Evolutionary conservation across 2,113 vertebrate genomes (phyloP), one percentile per base, ranked within the genome.

Genomic region (Indri indri): DNA sequence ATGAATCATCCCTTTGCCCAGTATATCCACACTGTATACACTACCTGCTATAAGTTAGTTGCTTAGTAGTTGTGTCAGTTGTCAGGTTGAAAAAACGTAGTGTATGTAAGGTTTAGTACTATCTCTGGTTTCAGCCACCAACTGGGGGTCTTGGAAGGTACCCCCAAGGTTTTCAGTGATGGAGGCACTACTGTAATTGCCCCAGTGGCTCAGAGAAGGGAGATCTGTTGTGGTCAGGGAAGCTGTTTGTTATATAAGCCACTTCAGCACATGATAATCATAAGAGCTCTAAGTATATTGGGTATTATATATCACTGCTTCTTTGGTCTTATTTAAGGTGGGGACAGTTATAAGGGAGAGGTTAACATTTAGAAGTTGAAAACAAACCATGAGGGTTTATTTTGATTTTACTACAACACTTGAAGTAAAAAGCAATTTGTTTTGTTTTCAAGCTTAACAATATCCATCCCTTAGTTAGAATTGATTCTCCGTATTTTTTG

Each of bases 321-420:
- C 47, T 87, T 57, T 86, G 50, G 5, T 94, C 37, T 80, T 47
- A 32, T 65, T 92, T 70, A 96, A 81, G 27, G 59, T 73, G 30
- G 13, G 18, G 9, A 30, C 12, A 2, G 4, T 30, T 74, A 6
- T 59, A 95, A 82, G 34, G 47, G 37, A 82, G 85, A 81, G 25
- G 6, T 73, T 88, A 84, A 83, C 30, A 37, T 86, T 90, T 80
- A 80, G 42, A 96, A 40, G 16, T 85, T 90, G 45, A 88, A 37
- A 95, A 42, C n/a, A 81, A 87, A 95, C 27, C 71, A 12, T 54
- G 66, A 91, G 91, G 30, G 37, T 90, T 97, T 91, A 45, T 93
- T 90, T 92, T 83, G 34, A 61, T 50, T 87, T 74, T 65, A 63
- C 66, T 82, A 86, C 5, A 59, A 17, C 23, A 57, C 61, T 63